phyloP scores from a whole-genome alignment of 2,797 vertebrate species.

The Megalops cyprinoides region DNA sequence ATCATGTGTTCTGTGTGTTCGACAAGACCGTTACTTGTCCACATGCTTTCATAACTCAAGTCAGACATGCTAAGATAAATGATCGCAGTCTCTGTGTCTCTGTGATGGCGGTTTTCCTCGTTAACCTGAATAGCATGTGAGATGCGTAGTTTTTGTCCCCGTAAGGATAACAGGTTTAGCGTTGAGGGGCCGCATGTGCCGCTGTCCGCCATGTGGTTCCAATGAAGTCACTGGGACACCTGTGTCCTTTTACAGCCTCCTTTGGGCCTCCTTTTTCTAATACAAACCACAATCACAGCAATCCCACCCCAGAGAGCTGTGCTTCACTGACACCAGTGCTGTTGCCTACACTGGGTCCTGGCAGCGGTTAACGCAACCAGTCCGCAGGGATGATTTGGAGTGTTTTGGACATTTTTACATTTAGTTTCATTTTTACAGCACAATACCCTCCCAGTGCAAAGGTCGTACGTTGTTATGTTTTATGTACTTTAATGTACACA shows the following conservation, averaged over 20 bases:
- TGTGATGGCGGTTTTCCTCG: constrained; percentile 51
- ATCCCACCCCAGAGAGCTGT: not conserved
- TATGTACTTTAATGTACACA: not conserved
- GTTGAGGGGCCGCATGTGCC: constrained; percentile 43
- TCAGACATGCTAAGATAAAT: not conserved
- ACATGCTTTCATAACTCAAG: not conserved
- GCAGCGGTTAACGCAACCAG: not conserved
- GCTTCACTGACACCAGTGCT: constrained; percentile 19
- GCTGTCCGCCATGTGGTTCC: constrained; percentile 24
- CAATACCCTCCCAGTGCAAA: too few relatives aligned
- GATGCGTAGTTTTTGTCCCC: constrained; percentile 54
- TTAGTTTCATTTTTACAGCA: not conserved
- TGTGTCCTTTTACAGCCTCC: constrained; percentile 40
- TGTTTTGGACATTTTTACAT: not conserved
- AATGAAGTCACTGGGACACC: constrained; percentile 38
- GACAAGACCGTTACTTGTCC: not conserved
- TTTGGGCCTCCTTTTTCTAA: constrained; percentile 9
- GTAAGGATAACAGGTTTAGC: constrained; percentile 57
- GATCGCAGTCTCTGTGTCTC: constrained; percentile 33
- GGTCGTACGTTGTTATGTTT: too few relatives aligned
- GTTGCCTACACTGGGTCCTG: not conserved
- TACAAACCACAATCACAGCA: not conserved
- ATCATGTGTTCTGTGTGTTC: not conserved
- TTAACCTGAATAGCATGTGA: constrained; percentile 60
- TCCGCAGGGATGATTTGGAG: not conserved